Percentiles rank a stretch among this genome's conserved stretches.
These are phyloP conservation scores for Sitodiplosis mosellana DNA, from an alignment of 1,140 invertebrate genomes.

Conservation along the genomic window DNA sequence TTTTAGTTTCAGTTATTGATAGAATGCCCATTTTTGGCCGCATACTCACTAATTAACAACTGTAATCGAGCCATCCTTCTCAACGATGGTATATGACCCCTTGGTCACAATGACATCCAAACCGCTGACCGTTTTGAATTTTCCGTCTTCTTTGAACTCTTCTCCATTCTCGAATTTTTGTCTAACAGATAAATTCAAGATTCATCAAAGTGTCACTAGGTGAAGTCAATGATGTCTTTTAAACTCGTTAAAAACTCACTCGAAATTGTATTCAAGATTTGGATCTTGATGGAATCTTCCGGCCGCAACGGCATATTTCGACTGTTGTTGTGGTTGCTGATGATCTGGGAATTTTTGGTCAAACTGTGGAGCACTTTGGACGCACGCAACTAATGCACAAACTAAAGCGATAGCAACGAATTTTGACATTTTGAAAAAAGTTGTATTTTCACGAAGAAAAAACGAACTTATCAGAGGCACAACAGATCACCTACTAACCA, in stretches of 20 bases:
- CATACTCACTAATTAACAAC: neutral
- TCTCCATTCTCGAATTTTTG: neutral
- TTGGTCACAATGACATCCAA: neutral
- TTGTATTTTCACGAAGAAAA: neutral
- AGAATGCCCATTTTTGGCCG: no score
- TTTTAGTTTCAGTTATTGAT: no score
- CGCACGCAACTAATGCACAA: neutral
- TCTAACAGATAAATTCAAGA: no score
- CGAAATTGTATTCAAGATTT: conserved; percentile 1
- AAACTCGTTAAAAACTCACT: neutral
- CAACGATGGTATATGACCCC: neutral
- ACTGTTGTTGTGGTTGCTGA: neutral
- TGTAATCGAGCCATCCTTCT: neutral
- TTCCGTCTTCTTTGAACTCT: neutral
- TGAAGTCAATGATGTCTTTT: no score
- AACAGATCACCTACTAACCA: neutral
- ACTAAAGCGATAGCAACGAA: neutral
- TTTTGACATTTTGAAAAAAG: neutral
- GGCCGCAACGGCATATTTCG: neutral
- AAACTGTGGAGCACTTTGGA: neutral
- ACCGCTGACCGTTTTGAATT: neutral
- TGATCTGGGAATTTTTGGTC: neutral
- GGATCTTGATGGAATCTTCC: neutral
- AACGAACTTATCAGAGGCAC: neutral
- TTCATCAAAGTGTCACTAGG: no score